Conservation (phyloP, 37 sponge, comb jelly and placozoan genomes). For the Ianthella basta region DNA sequence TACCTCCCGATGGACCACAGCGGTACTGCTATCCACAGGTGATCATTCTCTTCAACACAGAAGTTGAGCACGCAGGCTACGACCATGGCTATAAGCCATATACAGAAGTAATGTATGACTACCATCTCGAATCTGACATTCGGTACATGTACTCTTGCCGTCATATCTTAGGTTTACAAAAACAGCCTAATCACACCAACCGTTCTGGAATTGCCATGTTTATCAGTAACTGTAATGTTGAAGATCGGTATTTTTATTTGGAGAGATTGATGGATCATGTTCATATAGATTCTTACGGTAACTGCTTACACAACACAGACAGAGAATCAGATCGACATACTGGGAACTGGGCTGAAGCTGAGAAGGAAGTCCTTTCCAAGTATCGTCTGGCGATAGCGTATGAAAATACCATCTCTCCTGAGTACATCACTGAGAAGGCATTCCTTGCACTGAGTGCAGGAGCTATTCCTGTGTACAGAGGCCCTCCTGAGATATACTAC, state of each 20-base stretch:
- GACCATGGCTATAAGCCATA: conserved; percentile 17
- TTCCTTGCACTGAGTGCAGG: background rate
- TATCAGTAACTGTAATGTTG: background rate
- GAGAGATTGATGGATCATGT: background rate
- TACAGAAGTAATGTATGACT: background rate
- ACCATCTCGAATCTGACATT: conserved; percentile 12
- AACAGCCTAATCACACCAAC: too few species aligned
- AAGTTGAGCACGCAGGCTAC: background rate
- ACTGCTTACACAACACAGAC: background rate
- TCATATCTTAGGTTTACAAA: too few species aligned
- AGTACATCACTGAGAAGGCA: background rate
- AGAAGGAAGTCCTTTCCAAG: background rate
- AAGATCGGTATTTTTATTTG: background rate
- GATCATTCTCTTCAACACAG: background rate
- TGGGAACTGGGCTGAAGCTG: background rate
- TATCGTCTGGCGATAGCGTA: background rate
- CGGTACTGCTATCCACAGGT: conserved; percentile 16
- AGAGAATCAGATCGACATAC: background rate
- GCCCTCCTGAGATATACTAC: background rate
- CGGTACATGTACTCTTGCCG: background rate
- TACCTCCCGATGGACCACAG: background rate
- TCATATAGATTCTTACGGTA: background rate
- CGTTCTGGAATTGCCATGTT: too few species aligned
- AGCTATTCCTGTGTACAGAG: conserved; percentile 4
- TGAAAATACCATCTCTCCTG: background rate